phyloP scores from a whole-genome alignment of 1,140 invertebrate species.

The Kradibia gibbosae region DNA sequence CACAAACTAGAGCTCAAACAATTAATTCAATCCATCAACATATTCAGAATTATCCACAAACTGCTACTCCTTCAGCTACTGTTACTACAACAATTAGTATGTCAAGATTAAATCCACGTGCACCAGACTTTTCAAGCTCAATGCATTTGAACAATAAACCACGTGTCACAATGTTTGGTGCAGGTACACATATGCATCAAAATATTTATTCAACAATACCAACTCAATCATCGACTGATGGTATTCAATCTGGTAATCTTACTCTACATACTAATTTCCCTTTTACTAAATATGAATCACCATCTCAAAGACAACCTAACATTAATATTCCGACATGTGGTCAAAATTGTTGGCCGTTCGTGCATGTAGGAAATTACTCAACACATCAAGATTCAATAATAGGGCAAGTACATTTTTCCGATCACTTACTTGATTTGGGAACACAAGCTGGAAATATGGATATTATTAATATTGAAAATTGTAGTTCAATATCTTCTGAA shows the following conservation, averaged over 20 bases:
- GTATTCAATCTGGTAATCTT: conserved; percentile 70
- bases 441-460: conserved; percentile 69
- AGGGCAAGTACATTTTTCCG: conserved; percentile 64
- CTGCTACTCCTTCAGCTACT: conserved; percentile 61
- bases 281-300: conserved; percentile 64
- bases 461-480: conserved; percentile 73
- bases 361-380: conserved; percentile 60
- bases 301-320: conserved; percentile 43
- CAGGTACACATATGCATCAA: conserved; percentile 63
- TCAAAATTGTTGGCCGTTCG: conserved; percentile 65
- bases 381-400: conserved; percentile 67
- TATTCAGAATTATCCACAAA: conserved; percentile 69
- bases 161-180: conserved; percentile 70
- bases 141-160: conserved; percentile 70
- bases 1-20: conserved; percentile 59
- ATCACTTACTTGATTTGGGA: conserved; percentile 67
- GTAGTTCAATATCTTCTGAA: conserved; percentile 73
- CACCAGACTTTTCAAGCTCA: conserved; percentile 84
- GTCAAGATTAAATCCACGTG: conserved; percentile 89
- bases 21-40: conserved; percentile 66
- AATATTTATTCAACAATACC: conserved; percentile 67
- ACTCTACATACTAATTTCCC: conserved; percentile 63
- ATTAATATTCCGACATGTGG: conserved; percentile 58
- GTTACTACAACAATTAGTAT: conserved; percentile 74
- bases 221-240: conserved; percentile 67